Percentiles rank a stretch among this genome's conserved stretches.
These are phyloP conservation scores for Psilopsiagon aymara DNA, from an alignment of 2,113 vertebrate species.

Conservation along the genomic window DNA sequence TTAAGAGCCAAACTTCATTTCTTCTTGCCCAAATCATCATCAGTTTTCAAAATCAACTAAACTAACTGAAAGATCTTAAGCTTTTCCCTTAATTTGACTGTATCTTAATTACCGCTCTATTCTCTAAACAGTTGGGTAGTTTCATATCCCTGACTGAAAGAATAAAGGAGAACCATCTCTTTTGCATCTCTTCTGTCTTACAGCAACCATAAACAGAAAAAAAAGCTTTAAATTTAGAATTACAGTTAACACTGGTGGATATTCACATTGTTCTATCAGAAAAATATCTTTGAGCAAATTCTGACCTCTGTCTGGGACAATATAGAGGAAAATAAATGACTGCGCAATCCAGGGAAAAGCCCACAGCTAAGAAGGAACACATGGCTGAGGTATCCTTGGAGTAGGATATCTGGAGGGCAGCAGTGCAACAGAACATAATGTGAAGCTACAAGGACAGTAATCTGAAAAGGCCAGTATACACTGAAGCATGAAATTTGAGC, in stretches of 20 bases:
- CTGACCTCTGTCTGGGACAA: background rate
- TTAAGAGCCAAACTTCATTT: background rate
- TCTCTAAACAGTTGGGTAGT: background rate
- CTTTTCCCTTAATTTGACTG: conserved; percentile 54
- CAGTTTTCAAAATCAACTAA: conserved; percentile 64
- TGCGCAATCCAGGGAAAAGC: background rate
- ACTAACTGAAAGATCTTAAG: conserved; percentile 47
- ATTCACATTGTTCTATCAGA: background rate
- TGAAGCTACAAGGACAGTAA: background rate
- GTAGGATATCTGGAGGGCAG: background rate
- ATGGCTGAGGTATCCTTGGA: background rate
- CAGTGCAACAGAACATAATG: background rate
- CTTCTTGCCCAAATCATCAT: background rate
- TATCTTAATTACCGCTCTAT: conserved; percentile 17
- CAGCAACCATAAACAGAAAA: background rate
- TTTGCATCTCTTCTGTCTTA: background rate
- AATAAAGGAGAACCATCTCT: background rate
- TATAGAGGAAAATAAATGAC: background rate
- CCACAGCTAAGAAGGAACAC: background rate
- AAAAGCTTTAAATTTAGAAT: background rate
- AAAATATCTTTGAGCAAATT: background rate
- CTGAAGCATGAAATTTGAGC: background rate
- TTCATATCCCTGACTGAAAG: background rate
- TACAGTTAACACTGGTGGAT: fast-evolving
- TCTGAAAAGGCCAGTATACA: background rate